A percentile compares a stretch with the other conserved stretches of the same genome.
phyloP scores from a whole-genome alignment of 2,888 invertebrate genomes.

The Heliconius erato region DNA sequence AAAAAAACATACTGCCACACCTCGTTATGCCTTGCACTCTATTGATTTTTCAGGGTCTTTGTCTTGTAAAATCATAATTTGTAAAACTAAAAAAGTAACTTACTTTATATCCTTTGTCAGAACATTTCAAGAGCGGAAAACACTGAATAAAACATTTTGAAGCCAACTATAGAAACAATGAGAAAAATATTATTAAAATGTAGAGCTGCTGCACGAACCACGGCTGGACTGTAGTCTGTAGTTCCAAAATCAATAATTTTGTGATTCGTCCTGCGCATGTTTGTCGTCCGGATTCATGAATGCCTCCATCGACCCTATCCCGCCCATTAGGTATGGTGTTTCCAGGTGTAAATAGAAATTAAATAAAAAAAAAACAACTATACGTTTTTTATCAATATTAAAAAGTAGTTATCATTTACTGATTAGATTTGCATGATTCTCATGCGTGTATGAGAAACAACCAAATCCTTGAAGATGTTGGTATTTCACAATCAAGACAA shows the following conservation, averaged over 20 bases:
- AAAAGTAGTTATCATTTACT: no score
- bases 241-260: background rate
- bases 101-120: slow-evolving; percentile 4
- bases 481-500: no score
- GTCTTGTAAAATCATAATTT: background rate
- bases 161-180: background rate
- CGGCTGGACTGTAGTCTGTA: background rate
- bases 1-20: background rate
- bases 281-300: background rate
- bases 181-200: background rate
- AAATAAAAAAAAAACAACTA: background rate
- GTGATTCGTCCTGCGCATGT: slow-evolving; percentile 11
- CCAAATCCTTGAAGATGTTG: no score
- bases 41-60: background rate
- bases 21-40: background rate
- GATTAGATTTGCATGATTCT: no score
- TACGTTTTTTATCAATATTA: background rate
- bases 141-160: background rate
- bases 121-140: background rate
- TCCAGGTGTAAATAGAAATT: background rate
- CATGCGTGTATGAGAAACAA: no score
- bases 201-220: background rate
- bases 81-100: background rate
- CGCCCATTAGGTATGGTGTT: background rate
- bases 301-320: background rate